phyloP scores from a whole-genome alignment of 1,140 invertebrate genomes.

The Triops longicaudatus region DNA sequence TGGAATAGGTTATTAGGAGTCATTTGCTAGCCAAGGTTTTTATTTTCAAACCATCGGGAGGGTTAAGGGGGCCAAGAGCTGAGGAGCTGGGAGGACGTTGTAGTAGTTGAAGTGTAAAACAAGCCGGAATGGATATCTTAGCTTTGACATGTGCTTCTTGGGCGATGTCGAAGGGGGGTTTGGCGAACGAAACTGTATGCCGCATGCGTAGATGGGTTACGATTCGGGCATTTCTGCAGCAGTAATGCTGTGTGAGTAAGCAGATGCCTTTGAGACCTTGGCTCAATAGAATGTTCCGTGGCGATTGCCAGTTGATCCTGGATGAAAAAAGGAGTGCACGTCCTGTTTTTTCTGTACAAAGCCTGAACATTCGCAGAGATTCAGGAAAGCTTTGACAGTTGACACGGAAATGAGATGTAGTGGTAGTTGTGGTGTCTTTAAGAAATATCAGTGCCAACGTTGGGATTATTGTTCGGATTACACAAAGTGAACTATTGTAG shows the following conservation, averaged over 20 bases:
- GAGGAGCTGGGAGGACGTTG: background rate
- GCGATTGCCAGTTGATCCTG: background rate
- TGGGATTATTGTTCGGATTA: conserved; percentile 4
- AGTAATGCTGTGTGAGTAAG: background rate
- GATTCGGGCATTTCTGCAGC: background rate
- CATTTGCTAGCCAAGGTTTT: background rate
- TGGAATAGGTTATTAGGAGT: background rate
- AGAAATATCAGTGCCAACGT: background rate
- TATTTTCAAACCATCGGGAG: background rate
- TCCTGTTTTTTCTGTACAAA: no score
- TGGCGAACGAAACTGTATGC: background rate
- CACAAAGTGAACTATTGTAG: background rate
- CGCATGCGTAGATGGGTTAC: background rate
- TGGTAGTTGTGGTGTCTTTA: background rate
- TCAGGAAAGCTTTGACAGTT: background rate
- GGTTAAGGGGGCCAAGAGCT: background rate
- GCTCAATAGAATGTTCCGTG: background rate
- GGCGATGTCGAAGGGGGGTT: background rate
- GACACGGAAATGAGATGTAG: background rate
- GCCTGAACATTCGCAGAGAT: background rate
- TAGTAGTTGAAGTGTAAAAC: conserved; percentile 15
- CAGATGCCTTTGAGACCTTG: background rate
- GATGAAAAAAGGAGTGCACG: no score
- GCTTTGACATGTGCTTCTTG: conserved; percentile 2
- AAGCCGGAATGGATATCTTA: conserved; percentile 3